phyloP scores from a whole-genome alignment of 2,113 vertebrate genomes.

The Thymallus thymallus region DNA sequence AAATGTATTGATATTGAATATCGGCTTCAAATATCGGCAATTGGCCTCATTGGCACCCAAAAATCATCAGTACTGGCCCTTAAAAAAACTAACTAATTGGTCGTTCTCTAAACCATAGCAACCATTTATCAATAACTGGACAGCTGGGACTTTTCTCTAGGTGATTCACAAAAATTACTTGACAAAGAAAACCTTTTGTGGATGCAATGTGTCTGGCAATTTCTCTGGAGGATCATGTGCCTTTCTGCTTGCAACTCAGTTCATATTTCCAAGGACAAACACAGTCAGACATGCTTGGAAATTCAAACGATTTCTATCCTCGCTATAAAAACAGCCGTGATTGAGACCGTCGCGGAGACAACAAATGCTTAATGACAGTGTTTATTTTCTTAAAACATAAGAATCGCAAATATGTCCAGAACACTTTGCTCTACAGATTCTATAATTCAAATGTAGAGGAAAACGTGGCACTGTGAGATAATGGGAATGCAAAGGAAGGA shows the following conservation, averaged over 20 bases:
- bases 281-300: conserved; percentile 6
- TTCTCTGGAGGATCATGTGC: neutral
- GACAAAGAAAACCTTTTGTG: neutral
- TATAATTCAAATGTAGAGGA: too few species aligned
- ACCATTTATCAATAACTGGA: neutral
- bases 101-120: too few species aligned
- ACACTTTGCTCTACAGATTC: neutral
- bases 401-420: neutral
- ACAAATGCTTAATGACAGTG: too few species aligned
- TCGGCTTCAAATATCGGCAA: too few species aligned
- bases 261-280: neutral
- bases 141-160: too few species aligned
- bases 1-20: too few species aligned
- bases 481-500: neutral
- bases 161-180: too few species aligned
- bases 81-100: too few species aligned
- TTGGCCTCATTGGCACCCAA: too few species aligned
- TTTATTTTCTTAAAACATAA: too few species aligned
- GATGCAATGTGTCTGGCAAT: neutral
- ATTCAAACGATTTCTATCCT: neutral
- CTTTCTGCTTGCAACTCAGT: neutral
- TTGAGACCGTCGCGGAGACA: neutral
- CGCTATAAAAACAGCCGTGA: conserved; percentile 1
- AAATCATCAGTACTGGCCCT: too few species aligned
- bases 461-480: too few species aligned